These are phyloP conservation scores for Parambassis ranga DNA, from an alignment of 2,797 vertebrate genomes.

Conservation along the genomic window DNA sequence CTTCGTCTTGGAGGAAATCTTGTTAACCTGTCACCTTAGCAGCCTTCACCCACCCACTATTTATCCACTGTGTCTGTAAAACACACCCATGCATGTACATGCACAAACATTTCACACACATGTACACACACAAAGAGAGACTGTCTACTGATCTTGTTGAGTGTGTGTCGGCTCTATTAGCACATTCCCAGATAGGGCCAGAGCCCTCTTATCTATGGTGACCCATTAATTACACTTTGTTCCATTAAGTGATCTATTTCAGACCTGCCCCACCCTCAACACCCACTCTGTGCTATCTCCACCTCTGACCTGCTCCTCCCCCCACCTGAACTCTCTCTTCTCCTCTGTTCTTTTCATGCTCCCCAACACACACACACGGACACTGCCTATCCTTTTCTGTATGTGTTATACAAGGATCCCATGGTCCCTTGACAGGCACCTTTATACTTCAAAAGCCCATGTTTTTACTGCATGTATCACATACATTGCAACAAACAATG, in stretches of 20 bases:
- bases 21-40: slow-evolving; percentile 64
- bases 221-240: slow-evolving; percentile 91
- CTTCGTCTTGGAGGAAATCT: slow-evolving; percentile 59
- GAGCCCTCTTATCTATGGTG: slow-evolving; percentile 82
- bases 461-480: too few relatives aligned
- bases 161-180: slow-evolving; percentile 86
- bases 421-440: slow-evolving; percentile 54
- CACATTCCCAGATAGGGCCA: slow-evolving; percentile 86
- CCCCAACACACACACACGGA: neutral
- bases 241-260: slow-evolving; percentile 89
- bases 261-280: slow-evolving; percentile 78
- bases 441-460: slow-evolving; percentile 16
- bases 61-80: slow-evolving; percentile 57
- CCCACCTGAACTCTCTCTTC: slow-evolving; percentile 59
- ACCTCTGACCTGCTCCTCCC: slow-evolving; percentile 66
- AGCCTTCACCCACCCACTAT: slow-evolving; percentile 49
- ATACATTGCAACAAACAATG: too few relatives aligned
- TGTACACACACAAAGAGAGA: slow-evolving; percentile 42
- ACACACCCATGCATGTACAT: slow-evolving; percentile 1
- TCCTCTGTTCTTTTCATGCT: slow-evolving; percentile 1
- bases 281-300: slow-evolving; percentile 74
- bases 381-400: neutral
- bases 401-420: slow-evolving; percentile 36
- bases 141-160: slow-evolving; percentile 77
- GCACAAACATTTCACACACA: neutral